phyloP scores from a whole-genome alignment of 2,797 vertebrate species.

The Carduelis carduelis region DNA sequence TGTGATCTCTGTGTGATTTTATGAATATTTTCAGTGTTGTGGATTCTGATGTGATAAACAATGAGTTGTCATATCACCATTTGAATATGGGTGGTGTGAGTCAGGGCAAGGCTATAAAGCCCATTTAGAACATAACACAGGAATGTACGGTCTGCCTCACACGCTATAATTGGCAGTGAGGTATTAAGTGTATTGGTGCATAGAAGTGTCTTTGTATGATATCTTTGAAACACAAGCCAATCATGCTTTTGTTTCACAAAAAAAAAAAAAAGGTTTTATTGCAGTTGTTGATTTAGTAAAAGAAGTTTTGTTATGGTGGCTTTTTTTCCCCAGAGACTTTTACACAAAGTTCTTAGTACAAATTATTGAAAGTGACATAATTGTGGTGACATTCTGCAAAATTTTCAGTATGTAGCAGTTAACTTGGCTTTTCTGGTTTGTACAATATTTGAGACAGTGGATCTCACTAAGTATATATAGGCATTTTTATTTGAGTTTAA shows the following conservation, averaged over 20 bases:
- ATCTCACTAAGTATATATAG: not conserved
- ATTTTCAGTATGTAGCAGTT: not conserved
- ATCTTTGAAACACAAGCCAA: not conserved
- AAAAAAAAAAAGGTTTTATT: not conserved
- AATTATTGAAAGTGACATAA: not conserved
- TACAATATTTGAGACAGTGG: not conserved
- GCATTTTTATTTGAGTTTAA: not conserved
- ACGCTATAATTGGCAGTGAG: not conserved
- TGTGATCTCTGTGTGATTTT: not conserved
- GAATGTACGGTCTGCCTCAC: not conserved
- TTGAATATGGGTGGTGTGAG: not conserved
- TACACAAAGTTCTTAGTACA: not conserved
- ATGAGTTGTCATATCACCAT: not conserved
- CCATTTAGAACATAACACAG: not conserved
- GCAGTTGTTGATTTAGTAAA: not conserved
- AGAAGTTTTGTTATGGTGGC: not conserved
- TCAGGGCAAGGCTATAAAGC: not conserved
- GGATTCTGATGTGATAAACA: not conserved
- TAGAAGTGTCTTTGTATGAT: not conserved
- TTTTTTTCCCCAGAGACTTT: not conserved
- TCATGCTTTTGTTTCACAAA: not conserved
- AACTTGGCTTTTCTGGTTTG: not conserved
- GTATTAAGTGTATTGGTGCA: not conserved
- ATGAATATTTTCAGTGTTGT: not conserved
- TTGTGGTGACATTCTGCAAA: not conserved